These are phyloP conservation scores for Phaonia tiefii DNA, from an alignment of 2,888 invertebrate genomes.

Conservation along the genomic window DNA sequence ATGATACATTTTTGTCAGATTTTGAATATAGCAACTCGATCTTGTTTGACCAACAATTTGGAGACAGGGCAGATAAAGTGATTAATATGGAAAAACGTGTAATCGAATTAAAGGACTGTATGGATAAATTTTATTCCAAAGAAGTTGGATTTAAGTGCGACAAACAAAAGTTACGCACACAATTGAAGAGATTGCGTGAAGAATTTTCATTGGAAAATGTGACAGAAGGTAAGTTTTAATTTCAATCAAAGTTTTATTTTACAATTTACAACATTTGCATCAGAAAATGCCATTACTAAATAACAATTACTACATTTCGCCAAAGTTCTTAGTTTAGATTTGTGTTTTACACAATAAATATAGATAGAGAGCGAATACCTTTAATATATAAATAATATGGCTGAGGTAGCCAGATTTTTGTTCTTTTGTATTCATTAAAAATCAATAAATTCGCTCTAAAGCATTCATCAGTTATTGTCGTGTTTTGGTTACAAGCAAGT, in stretches of 20 bases:
- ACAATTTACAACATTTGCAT: not conserved
- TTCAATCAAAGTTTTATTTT: not conserved
- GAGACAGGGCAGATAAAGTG: constrained; percentile 61
- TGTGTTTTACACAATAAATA: too few species aligned
- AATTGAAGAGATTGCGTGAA: constrained; percentile 69
- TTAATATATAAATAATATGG: too few species aligned
- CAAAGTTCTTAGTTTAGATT: too few species aligned
- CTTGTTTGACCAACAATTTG: constrained; percentile 66
- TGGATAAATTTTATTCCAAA: constrained; percentile 74
- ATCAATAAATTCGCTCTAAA: too few species aligned
- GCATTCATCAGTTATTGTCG: too few species aligned
- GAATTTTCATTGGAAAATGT: constrained; percentile 60
- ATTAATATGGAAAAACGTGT: constrained; percentile 69
- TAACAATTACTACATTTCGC: too few species aligned
- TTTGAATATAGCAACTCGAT: constrained; percentile 70
- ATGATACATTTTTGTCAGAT: constrained; percentile 69
- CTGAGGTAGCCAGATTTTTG: too few species aligned
- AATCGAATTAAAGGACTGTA: constrained; percentile 70
- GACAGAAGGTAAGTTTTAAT: constrained; percentile 54
- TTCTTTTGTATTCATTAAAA: too few species aligned
- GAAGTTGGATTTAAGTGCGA: constrained; percentile 72
- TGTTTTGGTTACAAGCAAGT: too few species aligned
- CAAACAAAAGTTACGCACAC: constrained; percentile 71
- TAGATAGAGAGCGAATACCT: too few species aligned
- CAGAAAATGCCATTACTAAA: not conserved